These are phyloP conservation scores for Aegotheles bennettii DNA, from an alignment of 2,113 vertebrate genomes.

Conservation along the genomic window DNA sequence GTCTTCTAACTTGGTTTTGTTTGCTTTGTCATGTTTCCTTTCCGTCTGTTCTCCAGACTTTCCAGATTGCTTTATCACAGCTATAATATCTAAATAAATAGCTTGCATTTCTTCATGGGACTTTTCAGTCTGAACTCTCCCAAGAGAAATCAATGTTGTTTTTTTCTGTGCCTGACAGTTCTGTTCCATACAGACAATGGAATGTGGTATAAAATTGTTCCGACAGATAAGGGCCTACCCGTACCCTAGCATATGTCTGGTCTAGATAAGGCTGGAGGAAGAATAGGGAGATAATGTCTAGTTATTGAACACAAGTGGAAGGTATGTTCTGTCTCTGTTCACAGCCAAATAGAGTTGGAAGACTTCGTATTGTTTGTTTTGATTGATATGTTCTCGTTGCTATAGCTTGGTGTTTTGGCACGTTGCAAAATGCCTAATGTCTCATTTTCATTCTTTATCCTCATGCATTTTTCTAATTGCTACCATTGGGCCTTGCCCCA, in stretches of 20 bases:
- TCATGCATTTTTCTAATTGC: not conserved
- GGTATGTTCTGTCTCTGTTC: not conserved
- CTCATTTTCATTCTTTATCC: not conserved
- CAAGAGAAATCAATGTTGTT: not conserved
- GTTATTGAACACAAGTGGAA: not conserved
- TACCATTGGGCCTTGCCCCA: not conserved
- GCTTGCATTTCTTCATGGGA: not conserved
- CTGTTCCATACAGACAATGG: not conserved
- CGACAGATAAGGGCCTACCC: not conserved
- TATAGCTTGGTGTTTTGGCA: not conserved
- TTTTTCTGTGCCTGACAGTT: not conserved
- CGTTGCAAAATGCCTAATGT: not conserved
- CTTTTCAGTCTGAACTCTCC: not conserved
- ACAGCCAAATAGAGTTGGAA: not conserved
- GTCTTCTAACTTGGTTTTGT: not conserved
- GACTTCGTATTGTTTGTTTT: not conserved
- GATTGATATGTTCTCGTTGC: not conserved
- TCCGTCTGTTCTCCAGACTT: not conserved
- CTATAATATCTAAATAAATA: not conserved
- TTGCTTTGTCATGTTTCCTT: not conserved
- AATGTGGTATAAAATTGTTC: not conserved
- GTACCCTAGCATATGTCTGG: not conserved
- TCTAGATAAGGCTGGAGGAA: constrained; percentile 20
- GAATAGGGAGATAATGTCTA: not conserved
- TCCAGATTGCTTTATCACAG: not conserved